Percentiles rank a stretch among this genome's conserved stretches.
phyloP scores from a whole-genome alignment of 2,797 vertebrate genomes.

The Ctenosaura bakeri region DNA sequence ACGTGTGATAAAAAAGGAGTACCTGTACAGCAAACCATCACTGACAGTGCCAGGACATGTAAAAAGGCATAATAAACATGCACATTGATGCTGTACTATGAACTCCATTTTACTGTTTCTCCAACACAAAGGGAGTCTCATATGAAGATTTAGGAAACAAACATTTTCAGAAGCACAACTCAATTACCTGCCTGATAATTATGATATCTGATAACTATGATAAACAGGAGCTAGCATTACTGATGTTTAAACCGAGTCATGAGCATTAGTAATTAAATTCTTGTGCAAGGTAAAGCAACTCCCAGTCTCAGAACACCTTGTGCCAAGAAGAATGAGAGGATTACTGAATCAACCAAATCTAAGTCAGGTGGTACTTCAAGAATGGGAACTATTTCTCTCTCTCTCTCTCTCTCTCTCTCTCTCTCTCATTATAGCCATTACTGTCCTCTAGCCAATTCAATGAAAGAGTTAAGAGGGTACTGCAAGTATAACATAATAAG shows the following conservation, averaged over 20 bases:
- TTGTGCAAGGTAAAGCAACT: constrained; percentile 1
- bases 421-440: not conserved
- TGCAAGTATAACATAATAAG: not conserved
- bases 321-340: constrained; percentile 1
- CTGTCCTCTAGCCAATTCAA: not conserved
- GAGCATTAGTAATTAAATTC: constrained; percentile 14
- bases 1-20: not conserved
- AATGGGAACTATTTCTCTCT: not conserved
- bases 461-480: not conserved
- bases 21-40: not conserved
- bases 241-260: not conserved
- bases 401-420: not conserved
- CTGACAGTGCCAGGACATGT: not conserved
- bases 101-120: not conserved
- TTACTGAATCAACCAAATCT: constrained; percentile 17
- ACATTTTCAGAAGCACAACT: not conserved
- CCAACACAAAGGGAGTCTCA: not conserved
- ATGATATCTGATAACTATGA: not conserved
- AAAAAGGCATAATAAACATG: not conserved
- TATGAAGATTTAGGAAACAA: not conserved
- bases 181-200: not conserved
- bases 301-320: not conserved
- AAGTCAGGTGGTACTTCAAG: not conserved
- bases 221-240: not conserved
- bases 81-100: not conserved